Evolutionary conservation across 2,888 invertebrate genomes (phyloP), one percentile per base, ranked within the genome.

Genomic region (Drosophila rellima): DNA sequence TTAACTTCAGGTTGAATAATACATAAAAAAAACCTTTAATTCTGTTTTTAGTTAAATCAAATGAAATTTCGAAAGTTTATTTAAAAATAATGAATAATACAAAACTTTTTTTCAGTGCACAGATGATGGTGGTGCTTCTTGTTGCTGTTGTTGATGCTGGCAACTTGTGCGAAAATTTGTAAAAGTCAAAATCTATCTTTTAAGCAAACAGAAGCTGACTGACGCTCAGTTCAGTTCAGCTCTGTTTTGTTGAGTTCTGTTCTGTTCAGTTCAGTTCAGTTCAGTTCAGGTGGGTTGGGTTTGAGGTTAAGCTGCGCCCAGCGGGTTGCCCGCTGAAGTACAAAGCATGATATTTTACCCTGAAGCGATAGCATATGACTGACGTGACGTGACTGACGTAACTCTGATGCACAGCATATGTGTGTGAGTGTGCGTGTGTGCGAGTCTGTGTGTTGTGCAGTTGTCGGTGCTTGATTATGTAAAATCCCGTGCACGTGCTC

Each of bases 401-500:
- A 50, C 70, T 45, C 37, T 39, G 48, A 48, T 52, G 52, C 66
- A 52, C 33, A 61, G 17, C 51, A 48, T 64, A 59, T 52, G 48
- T 48, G 35, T 45, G 20, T 56, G 40, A 31, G 31, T 50, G n/a
- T 48, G 47, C 56, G 26, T 56, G 60, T 60, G 55, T 57, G 63
- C 4, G 3, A 23, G 26, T 5, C 0, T 66, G 45, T 62, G 56
- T 59, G 68, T 71, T 70, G 63, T 80, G 81, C 75, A 69, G 70
- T 69, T 72, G 77, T 78, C 80, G 72, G 71, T 70, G 75, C 88
- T 88, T 86, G 82, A 91, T 90, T 91, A 90, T 88, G 90, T 88
- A 89, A 85, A 90, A 91, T 90, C 88, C 85, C 74, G 81, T 88
- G 91, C 91, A 91, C 91, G 91, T 91, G 91, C 91, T 88, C 78